These are phyloP conservation scores for Hemistola chrysoprasaria DNA, from an alignment of 2,888 invertebrate genomes.

Conservation along the genomic window DNA sequence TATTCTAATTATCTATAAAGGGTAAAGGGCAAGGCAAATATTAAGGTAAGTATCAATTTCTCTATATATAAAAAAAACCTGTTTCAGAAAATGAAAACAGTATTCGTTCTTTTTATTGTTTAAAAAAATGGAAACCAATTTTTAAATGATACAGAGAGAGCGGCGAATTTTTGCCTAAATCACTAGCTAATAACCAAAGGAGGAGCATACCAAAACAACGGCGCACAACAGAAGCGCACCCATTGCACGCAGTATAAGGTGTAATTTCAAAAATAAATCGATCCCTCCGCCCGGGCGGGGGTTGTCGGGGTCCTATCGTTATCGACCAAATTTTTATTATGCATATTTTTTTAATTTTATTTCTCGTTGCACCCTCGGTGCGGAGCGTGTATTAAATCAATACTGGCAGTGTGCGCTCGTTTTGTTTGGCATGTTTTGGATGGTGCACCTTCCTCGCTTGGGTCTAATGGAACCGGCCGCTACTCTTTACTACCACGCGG, in stretches of 20 bases:
- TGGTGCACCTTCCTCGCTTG: conserved; percentile 22
- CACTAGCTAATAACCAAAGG: conserved; percentile 4
- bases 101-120: too few relatives aligned
- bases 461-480: conserved; percentile 30
- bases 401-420: conserved; percentile 36
- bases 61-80: too few relatives aligned
- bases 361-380: conserved; percentile 61
- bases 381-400: conserved; percentile 36
- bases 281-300: conserved; percentile 53
- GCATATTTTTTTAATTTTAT: conserved; percentile 76
- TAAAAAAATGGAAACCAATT: too few relatives aligned
- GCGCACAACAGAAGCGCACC: not conserved
- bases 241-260: conserved; percentile 15
- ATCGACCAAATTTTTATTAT: conserved; percentile 76
- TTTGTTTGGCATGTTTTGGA: conserved; percentile 28
- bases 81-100: too few relatives aligned
- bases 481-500: conserved; percentile 27
- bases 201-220: conserved; percentile 4
- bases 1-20: too few relatives aligned
- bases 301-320: conserved; percentile 56
- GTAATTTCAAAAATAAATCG: conserved; percentile 42
- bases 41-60: too few relatives aligned
- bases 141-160: too few relatives aligned
- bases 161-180: too few relatives aligned
- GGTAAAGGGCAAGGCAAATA: too few relatives aligned